Base-by-base conservation (phyloP, 1,140 invertebrate species). In the Eciton burchellii region DNA sequence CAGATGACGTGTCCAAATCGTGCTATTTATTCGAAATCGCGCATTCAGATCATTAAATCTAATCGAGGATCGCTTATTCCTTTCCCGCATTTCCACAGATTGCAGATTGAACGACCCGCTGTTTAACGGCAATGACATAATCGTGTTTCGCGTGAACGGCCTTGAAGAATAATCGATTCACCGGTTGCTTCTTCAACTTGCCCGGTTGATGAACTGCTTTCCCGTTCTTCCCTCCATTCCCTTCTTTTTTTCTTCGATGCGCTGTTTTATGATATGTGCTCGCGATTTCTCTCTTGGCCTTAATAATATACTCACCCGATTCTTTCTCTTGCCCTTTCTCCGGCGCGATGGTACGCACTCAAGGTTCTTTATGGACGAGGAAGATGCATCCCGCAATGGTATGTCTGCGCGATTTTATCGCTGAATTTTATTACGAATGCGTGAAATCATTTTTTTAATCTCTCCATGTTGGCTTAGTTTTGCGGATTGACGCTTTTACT, bases 251-350 rank as follows among this genome's bases (percentile, higher is more conserved):
- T 8, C n/a, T 79, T 29, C 41, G 0, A 12, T 8, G 24, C 49
- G 21, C 43, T 68, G 11, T 24, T 57, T 3, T 45, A 54, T 49
- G 12, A 79, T 54, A 73, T 35, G 6, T 19, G 21, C 35, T 54
- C 59, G 70, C 45, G 57, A 84, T 84, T 84, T 84, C 66, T 82
- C 65, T 70, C 24, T 45, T 82, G 79, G 35, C 66, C 66, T 84
- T 82, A 82, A 72, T 73, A 63, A 19, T 19, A 26, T 21, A 29
- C 35, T 77, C 21, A 24, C 26, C n/a, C 56, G 43, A 71, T 43
- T 73, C 52, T 49, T 43, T 73, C 63, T 82, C 0, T 47, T 49
- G 45, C 29, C 68, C 52, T 84, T 84, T 83, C 79, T 84, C 83
- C 56, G 19, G 14, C 45, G 26, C 21, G 19, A 11, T 5, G 47